Base-by-base conservation (phyloP, 53 echinoderm and acorn worm genomes). In the Hippasteria phrygiana region DNA sequence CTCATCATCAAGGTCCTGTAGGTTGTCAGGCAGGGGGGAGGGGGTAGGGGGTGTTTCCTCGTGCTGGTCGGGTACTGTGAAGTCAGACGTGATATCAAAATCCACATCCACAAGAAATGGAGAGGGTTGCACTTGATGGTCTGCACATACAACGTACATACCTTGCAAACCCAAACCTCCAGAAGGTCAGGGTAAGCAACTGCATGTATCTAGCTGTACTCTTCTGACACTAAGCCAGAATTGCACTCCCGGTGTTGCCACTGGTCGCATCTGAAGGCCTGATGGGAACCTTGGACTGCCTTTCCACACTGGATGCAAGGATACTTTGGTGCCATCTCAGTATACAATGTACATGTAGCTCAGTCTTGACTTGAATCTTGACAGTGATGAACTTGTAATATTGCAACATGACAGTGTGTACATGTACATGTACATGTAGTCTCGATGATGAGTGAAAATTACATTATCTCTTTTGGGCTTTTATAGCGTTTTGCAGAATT, bases 231-330 rank as follows among this genome's bases (percentile, higher is more conserved):
- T 4, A 89, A 20, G 14, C 81, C 81, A 6, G 80, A 55, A 26
- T 42, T 51, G 28, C 89, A 80, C 16, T 1, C 39, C 27, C 72
- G 73, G 51, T 89, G 89, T 41, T 89, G 89, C 89, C 89, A 89
- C 1, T 48, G 72, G 28, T 71, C 20, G 35, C 89, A 89, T n/a
- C 33, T 45, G 28, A 88, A 22, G 62, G 64, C 89, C 7, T 88
- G 77, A 1, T 88, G 88, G 29, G 64, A 64, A 32, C 46, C 26
- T 42, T 34, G 59, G 77, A 54, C 28, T 16, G 42, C 71, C 43
- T 76, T 75, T 29, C 24, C 13, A 13, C 31, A 64, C 64, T 64
- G 10, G 31, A 64, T 64, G 64, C 64, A 64, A 0, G 0, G 64
- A 32, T 28, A 64, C 64, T 64, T 64, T 64, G 64, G 13, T 27